phyloP scores from a whole-genome alignment of 2,113 vertebrate genomes.

The Oryzias curvinotus region DNA sequence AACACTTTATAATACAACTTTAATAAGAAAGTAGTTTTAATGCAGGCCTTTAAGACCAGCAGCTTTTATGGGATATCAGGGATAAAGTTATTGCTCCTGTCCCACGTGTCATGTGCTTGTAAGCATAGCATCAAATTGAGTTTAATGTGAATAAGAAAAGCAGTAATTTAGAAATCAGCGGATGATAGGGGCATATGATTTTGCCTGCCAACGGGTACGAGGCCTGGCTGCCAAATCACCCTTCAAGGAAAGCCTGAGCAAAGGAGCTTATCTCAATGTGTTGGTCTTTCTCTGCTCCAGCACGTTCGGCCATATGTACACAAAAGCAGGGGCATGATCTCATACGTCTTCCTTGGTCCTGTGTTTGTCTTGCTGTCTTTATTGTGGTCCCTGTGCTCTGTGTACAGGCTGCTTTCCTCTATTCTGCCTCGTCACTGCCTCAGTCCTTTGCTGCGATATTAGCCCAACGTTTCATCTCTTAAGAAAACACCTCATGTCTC shows the following conservation, averaged over 20 bases:
- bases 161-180: conserved; percentile 58
- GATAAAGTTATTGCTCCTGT: conserved; percentile 28
- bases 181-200: conserved; percentile 62
- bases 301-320: conserved; percentile 60
- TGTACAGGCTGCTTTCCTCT: background rate
- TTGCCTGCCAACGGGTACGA: conserved; percentile 64
- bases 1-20: conserved; percentile 29
- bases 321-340: conserved; percentile 61
- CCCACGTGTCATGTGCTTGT: conserved; percentile 30
- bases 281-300: conserved; percentile 63
- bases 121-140: conserved; percentile 37
- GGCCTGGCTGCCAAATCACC: conserved; percentile 65
- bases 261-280: conserved; percentile 64
- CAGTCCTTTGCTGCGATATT: conserved; percentile 28
- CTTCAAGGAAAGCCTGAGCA: conserved; percentile 64
- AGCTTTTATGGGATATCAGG: conserved; percentile 23
- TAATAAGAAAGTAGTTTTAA: conserved; percentile 23
- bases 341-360: conserved; percentile 60
- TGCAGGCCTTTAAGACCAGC: conserved; percentile 31
- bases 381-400: conserved; percentile 44
- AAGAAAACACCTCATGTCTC: conserved; percentile 57
- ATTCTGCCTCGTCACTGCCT: conserved; percentile 27
- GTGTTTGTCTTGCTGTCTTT: conserved; percentile 66
- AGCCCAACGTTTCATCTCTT: conserved; percentile 44
- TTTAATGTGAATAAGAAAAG: conserved; percentile 40